Evolutionary conservation across 2,888 invertebrate species (phyloP).

Genomic region (Pristionchus maxplancki): DNA sequence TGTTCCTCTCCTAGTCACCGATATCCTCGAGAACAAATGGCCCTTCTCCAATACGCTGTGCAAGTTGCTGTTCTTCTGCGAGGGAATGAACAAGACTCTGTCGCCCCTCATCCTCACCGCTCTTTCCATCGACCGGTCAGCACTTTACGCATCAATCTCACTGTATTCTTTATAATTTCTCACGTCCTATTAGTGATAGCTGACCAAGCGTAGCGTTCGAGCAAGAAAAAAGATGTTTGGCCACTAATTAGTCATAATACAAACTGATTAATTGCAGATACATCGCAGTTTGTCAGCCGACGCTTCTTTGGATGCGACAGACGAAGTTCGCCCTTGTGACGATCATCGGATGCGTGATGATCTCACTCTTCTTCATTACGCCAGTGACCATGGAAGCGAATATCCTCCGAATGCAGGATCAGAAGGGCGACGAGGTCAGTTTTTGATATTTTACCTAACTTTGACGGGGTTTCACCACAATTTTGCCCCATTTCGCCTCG

Average conservation of each 20-base stretch:
- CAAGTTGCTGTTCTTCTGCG: slow-evolving; percentile 70
- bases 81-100: slow-evolving; percentile 74
- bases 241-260: neutral
- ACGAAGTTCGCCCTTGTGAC: slow-evolving; percentile 68
- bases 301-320: slow-evolving; percentile 72
- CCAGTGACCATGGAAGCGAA: slow-evolving; percentile 63
- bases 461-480: neutral
- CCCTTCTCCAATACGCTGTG: slow-evolving; percentile 68
- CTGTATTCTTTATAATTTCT: neutral
- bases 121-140: slow-evolving; percentile 70
- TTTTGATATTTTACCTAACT: slow-evolving; percentile 53
- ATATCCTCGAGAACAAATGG: slow-evolving; percentile 67
- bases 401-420: slow-evolving; percentile 51
- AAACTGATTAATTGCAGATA: neutral
- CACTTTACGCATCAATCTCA: neutral
- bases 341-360: slow-evolving; percentile 62
- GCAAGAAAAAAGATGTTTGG: too few species aligned
- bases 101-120: slow-evolving; percentile 74
- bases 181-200: neutral
- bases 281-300: slow-evolving; percentile 67
- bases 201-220: too few species aligned
- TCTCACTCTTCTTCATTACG: slow-evolving; percentile 71
- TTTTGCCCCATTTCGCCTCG: neutral
- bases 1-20: slow-evolving; percentile 73
- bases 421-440: slow-evolving; percentile 19